Base-by-base conservation (phyloP, 1,140 invertebrate genomes). In the Neodiprion fabricii region DNA sequence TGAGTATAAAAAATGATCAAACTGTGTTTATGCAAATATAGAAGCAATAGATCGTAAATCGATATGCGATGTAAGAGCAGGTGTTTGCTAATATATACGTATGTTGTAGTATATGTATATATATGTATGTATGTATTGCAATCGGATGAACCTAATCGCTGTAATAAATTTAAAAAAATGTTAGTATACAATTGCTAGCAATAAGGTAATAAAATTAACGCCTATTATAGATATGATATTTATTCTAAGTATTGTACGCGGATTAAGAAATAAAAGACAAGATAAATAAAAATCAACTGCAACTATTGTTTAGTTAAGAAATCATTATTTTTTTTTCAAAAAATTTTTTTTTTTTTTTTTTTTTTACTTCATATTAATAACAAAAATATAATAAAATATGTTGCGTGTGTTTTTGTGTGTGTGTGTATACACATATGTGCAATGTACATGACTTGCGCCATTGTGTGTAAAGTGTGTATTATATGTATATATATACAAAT, bases 261-360 rank as follows among this genome's bases (percentile, higher is more conserved):
- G 17, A 21, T 21, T 21, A 21, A 21, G 2, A 53, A 14, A 53
- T 11, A 53, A 53, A 10, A 11, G 50, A 53, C 10, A 53, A 14
- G n/a, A 77, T 73, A 72, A 77, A 80, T 77, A 78, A 78, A 81
- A 81, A 79, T 79, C 74, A 74, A 71, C 80, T 69, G 72, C 74
- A 71, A 78, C 79, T 78, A 76, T 47, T 70, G 28, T 67, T 69
- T 17, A 67, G 65, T 68, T 17, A 17, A 67, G 67, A 48, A 70
- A 28, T 74, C 50, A 50, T 70, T 40, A 50, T 71, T 21, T 50
- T 40, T n/a, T 50, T 17, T 48, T 40, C 12, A 53, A 49, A 47
- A 28, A 11, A 40, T 17, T 23, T 67, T 50, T 68, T 70, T 23
- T 61, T 67, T 12, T 70, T 70, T 66, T 12, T 47, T 72, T 72